Conservation (phyloP, 2,888 invertebrate species). For the Yponomeuta plumbellus region DNA sequence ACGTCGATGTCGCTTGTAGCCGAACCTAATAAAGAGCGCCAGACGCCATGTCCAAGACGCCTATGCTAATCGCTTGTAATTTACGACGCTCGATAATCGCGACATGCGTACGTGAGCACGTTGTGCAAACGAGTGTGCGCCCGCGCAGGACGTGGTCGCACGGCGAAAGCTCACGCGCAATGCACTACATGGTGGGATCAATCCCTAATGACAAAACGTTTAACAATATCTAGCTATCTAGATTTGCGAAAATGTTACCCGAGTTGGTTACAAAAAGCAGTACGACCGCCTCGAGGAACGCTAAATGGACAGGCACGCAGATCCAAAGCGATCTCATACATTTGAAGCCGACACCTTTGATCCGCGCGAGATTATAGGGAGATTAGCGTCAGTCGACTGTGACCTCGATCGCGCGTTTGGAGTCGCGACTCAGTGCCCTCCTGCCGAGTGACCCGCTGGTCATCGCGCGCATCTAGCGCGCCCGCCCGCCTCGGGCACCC, state of each 20-base stretch:
- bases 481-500: not conserved
- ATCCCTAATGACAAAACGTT: not conserved
- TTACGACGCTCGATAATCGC: constrained; percentile 72
- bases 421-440: constrained; percentile 34
- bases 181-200: not conserved
- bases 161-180: constrained; percentile 1
- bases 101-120: constrained; percentile 68
- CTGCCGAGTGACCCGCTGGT: constrained; percentile 45
- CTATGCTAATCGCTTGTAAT: constrained; percentile 71
- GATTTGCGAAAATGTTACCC: too few relatives aligned
- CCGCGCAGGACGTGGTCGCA: constrained; percentile 30
- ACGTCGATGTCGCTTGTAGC: constrained; percentile 39
- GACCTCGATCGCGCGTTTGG: constrained; percentile 23
- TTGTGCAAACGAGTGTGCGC: constrained; percentile 44
- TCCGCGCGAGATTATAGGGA: constrained; percentile 1
- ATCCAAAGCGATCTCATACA: not conserved
- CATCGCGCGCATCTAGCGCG: constrained; percentile 47
- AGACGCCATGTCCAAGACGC: constrained; percentile 60
- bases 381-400: not conserved
- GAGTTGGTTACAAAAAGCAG: too few relatives aligned
- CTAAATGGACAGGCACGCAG: not conserved
- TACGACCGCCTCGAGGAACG: not conserved
- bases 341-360: constrained; percentile 4
- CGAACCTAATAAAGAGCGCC: constrained; percentile 62
- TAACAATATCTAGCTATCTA: not conserved